phyloP scores from a whole-genome alignment of 2,113 vertebrate genomes.

The Pampusana beccarii region DNA sequence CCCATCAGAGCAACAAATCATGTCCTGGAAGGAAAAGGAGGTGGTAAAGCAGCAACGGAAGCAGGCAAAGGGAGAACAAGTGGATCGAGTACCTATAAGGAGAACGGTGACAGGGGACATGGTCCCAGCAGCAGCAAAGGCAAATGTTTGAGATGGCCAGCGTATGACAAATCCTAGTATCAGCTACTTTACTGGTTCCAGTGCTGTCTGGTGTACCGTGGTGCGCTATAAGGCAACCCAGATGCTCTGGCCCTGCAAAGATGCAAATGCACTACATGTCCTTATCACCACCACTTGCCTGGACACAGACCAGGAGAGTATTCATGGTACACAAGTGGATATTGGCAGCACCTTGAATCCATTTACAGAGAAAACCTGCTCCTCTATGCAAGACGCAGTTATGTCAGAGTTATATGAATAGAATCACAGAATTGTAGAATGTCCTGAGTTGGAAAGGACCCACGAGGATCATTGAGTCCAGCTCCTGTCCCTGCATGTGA shows the following conservation, averaged over 20 bases:
- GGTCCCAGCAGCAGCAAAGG: neutral
- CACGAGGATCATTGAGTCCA: no score
- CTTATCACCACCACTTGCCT: neutral
- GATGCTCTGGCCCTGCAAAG: neutral
- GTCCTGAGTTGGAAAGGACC: no score
- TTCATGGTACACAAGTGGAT: neutral
- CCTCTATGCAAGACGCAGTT: neutral
- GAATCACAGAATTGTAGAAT: no score
- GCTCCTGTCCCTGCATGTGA: no score
- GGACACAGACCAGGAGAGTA: neutral
- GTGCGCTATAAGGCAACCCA: neutral
- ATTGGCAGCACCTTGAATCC: neutral
- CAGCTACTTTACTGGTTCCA: neutral
- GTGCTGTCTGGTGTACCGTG: rapidly evolving
- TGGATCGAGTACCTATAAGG: rapidly evolving
- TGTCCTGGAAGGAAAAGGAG: neutral
- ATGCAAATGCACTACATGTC: rapidly evolving
- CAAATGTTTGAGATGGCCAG: neutral
- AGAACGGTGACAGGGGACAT: neutral
- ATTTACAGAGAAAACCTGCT: neutral
- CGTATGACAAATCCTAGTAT: neutral
- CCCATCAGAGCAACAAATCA: neutral
- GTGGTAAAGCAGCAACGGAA: neutral
- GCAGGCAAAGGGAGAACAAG: neutral
- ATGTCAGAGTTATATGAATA: neutral